Base-by-base conservation (phyloP, 1,140 invertebrate species). In the Laodelphax striatellus region DNA sequence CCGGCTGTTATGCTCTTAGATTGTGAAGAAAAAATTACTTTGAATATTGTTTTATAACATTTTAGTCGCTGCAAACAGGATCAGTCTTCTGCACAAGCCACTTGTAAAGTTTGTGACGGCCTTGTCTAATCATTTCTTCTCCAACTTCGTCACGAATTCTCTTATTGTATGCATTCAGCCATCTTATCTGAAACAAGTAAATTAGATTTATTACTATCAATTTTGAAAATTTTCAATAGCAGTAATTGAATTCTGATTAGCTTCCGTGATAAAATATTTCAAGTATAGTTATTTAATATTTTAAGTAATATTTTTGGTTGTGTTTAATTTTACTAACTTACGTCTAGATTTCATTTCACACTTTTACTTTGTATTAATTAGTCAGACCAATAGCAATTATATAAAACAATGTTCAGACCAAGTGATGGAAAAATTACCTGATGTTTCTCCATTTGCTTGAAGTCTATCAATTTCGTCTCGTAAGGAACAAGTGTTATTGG, bases 401-500 rank as follows among this genome's bases (percentile, higher is more conserved):
- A n/a, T n/a, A n/a, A n/a, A n/a, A n/a, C n/a, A n/a, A n/a, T n/a
- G n/a, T n/a, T n/a, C n/a, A n/a, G n/a, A n/a, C n/a, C n/a, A n/a
- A n/a, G n/a, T n/a, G n/a, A n/a, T n/a, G n/a, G n/a, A n/a, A 38
- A 38, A 38, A 38, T 66, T 62, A 74, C 74, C 67, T 77, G 71
- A 34, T 70, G 63, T 44, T 67, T 57, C 46, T 78, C 78, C 21
- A 88, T 71, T 24, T 83, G 66, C 21, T 71, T 70, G 5, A 74
- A 66, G 62, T 83, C 73, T 55, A 88, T 79, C 58, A 88, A 69
- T 65, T 82, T 84, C 24, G 68, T 76, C 70, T 86, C 82, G 66
- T 86, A 82, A 16, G 86, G 86, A 0, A 87, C 82, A 46, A 85
- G 68, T 17, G 84, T 88, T 5, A 87, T 69, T 28, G 82, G 77